Percentiles rank a stretch among this genome's conserved stretches.
phyloP scores from a whole-genome alignment of 2,888 invertebrate genomes.

The Nephrotoma guestfalica region DNA sequence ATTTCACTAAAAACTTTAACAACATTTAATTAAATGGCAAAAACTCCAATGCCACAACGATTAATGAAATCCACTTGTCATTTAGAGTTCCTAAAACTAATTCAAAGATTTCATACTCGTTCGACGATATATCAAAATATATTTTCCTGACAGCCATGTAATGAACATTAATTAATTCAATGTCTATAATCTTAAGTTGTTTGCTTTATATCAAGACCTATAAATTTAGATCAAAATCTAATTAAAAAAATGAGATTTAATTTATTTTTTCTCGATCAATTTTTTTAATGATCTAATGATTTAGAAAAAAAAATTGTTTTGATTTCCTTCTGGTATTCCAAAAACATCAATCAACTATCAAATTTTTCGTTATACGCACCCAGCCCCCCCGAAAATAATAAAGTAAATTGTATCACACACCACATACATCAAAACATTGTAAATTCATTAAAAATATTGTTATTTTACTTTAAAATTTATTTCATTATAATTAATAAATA shows the following conservation, averaged over 20 bases:
- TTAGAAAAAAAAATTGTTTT: not conserved
- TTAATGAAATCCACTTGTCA: not conserved
- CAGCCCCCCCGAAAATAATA: not conserved
- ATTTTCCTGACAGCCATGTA: not conserved
- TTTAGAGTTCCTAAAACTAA: not conserved
- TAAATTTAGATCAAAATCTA: not conserved
- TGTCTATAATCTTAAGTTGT: not conserved
- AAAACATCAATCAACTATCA: not conserved
- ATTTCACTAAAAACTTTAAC: no score
- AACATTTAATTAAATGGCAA: not conserved
- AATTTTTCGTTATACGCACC: not conserved
- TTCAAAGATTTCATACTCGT: no score
- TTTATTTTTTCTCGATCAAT: not conserved
- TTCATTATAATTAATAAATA: not conserved
- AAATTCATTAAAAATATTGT: not conserved
- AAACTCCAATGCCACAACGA: not conserved
- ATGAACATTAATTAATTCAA: not conserved
- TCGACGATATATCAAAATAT: not conserved
- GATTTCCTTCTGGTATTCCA: not conserved
- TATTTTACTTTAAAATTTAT: not conserved
- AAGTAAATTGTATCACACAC: not conserved
- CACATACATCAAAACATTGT: not conserved
- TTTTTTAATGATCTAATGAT: not conserved
- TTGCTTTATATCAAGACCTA: not conserved
- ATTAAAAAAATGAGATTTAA: not conserved